Evolutionary conservation across 1,140 invertebrate species (phyloP).

Genomic region (Rhopalosiphum padi): DNA sequence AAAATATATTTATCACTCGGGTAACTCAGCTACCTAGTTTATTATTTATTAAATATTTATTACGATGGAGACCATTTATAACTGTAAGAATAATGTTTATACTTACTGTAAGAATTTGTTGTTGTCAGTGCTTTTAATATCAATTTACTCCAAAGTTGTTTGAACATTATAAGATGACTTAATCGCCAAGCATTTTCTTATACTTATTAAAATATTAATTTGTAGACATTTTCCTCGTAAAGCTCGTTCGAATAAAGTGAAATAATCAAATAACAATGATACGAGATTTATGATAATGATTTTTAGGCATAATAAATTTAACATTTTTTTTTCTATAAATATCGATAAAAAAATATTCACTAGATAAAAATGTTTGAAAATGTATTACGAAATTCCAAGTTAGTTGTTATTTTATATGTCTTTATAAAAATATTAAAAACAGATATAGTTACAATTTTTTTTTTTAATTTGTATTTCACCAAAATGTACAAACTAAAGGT

Average conservation of each 20-base stretch:
- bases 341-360: too few species aligned
- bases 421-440: too few species aligned
- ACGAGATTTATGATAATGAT: neutral
- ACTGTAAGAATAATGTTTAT: neutral
- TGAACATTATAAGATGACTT: neutral
- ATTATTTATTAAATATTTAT: conserved; percentile 11
- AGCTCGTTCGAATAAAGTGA: neutral
- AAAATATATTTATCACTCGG: neutral
- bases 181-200: neutral
- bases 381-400: too few species aligned
- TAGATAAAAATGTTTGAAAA: too few species aligned
- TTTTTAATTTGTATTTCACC: too few species aligned
- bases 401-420: too few species aligned
- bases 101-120: neutral
- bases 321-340: too few species aligned
- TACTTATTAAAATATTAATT: too few species aligned
- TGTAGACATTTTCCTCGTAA: neutral
- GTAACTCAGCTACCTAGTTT: neutral
- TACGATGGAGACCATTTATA: neutral
- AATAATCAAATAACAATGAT: neutral
- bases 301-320: neutral
- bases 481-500: too few species aligned
- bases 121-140: neutral
- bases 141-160: neutral
- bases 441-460: too few species aligned